phyloP scores from a whole-genome alignment of 2,113 vertebrate genomes.

The Pteruthius melanotis region DNA sequence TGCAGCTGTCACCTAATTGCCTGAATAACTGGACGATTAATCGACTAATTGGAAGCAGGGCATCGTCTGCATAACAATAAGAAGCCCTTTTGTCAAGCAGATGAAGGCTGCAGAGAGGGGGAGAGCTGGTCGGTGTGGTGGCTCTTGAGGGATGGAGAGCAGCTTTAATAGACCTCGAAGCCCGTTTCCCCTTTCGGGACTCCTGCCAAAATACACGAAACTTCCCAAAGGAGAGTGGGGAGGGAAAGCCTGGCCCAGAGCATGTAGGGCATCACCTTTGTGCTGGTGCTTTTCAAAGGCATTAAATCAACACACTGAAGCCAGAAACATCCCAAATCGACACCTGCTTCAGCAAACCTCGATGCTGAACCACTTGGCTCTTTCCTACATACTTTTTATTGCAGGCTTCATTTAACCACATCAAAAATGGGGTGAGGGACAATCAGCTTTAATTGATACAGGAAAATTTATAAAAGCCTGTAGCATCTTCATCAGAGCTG shows the following conservation, averaged over 20 bases:
- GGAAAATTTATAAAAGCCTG: neutral
- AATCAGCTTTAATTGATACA: neutral
- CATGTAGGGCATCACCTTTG: neutral
- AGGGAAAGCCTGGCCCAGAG: neutral
- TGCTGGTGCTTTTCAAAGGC: neutral
- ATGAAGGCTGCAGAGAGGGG: slow-evolving; percentile 9
- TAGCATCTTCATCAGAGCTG: neutral
- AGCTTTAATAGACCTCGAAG: neutral
- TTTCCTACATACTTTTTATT: neutral
- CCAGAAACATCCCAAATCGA: neutral
- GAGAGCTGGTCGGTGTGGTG: slow-evolving; percentile 14
- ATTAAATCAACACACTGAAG: neutral
- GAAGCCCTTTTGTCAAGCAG: slow-evolving; percentile 64
- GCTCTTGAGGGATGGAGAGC: neutral
- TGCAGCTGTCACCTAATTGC: slow-evolving; percentile 76
- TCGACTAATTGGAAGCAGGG: slow-evolving; percentile 72
- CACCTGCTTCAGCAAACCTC: neutral
- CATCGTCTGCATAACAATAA: slow-evolving; percentile 66
- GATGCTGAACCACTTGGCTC: neutral
- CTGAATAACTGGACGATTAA: slow-evolving; percentile 77
- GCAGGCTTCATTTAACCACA: neutral
- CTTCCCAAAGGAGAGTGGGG: neutral
- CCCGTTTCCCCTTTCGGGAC: neutral
- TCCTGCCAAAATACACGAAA: neutral
- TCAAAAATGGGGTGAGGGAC: neutral